phyloP scores from a whole-genome alignment of 2,797 vertebrate genomes.

The Podargus strigoides region DNA sequence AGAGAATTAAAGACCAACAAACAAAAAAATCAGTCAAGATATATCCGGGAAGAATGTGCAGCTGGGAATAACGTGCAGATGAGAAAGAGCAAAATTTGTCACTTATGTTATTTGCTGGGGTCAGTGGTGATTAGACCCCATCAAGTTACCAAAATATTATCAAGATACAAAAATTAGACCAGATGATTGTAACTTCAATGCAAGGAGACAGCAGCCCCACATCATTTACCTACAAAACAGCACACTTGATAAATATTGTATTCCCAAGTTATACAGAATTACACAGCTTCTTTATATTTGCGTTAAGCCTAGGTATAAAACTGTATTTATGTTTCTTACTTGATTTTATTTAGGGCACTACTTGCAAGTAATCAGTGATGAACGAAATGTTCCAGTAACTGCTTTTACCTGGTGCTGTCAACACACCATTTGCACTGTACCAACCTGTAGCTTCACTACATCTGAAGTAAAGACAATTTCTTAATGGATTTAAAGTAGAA shows the following conservation, averaged over 20 bases:
- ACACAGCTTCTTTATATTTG: not conserved
- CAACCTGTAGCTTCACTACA: not conserved
- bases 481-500: not conserved
- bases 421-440: not conserved
- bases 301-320: not conserved
- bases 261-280: not conserved
- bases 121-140: not conserved
- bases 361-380: not conserved
- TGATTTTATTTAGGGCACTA: not conserved
- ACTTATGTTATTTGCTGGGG: not conserved
- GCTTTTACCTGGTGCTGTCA: not conserved
- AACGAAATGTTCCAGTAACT: not conserved
- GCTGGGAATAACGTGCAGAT: not conserved
- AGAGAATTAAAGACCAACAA: not conserved
- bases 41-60: not conserved
- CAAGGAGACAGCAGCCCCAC: not conserved
- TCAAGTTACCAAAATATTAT: not conserved
- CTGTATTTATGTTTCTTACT: not conserved
- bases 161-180: not conserved
- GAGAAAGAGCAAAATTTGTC: not conserved
- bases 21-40: not conserved
- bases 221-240: not conserved
- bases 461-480: not conserved
- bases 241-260: fast-evolving
- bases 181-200: not conserved